phyloP scores from a whole-genome alignment of 30 jellyfish, hydroid and myxozoan species.

The Hydractinia echinata region DNA sequence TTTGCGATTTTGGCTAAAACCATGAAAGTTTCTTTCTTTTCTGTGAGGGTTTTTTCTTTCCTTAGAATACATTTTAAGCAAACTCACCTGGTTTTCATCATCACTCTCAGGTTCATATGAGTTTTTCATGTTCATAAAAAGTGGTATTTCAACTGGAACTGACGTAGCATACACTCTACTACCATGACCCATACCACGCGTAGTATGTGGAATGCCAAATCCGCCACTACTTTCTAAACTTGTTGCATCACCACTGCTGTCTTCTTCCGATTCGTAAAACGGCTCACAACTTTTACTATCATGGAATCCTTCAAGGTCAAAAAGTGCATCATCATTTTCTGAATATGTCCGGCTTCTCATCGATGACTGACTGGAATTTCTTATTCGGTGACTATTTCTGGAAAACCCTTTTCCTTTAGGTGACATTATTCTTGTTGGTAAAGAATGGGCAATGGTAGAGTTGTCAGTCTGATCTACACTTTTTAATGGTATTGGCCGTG shows the following conservation, averaged over 20 bases:
- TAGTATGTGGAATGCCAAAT: conserved; percentile 22
- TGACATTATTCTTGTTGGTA: not conserved
- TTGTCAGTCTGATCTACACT: conserved; percentile 6
- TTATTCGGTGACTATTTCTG: conserved; percentile 1
- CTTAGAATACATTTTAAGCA: not conserved
- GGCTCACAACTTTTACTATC: conserved; percentile 74
- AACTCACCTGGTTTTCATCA: conserved; percentile 33
- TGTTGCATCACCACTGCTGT: conserved; percentile 92
- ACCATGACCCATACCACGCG: conserved; percentile 57
- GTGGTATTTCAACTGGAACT: conserved; percentile 86
- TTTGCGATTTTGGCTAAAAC: too few species aligned
- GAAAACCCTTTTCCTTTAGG: not conserved
- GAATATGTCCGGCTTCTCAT: conserved; percentile 39
- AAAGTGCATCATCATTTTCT: conserved; percentile 64
- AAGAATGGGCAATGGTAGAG: conserved; percentile 15
- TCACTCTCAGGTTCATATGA: conserved; percentile 34
- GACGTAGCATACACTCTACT: conserved; percentile 92
- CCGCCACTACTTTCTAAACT: conserved; percentile 97
- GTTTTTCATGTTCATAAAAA: conserved; percentile 36
- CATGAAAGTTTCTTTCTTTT: too few species aligned
- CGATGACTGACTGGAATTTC: conserved; percentile 11
- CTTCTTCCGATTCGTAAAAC: conserved; percentile 92
- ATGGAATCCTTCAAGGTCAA: conserved; percentile 93
- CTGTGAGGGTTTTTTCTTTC: too few species aligned
- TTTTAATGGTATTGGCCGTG: conserved; percentile 10